Evolutionary conservation across 2,113 vertebrate genomes (phyloP).

Genomic region (Oreochromis spilurus): DNA sequence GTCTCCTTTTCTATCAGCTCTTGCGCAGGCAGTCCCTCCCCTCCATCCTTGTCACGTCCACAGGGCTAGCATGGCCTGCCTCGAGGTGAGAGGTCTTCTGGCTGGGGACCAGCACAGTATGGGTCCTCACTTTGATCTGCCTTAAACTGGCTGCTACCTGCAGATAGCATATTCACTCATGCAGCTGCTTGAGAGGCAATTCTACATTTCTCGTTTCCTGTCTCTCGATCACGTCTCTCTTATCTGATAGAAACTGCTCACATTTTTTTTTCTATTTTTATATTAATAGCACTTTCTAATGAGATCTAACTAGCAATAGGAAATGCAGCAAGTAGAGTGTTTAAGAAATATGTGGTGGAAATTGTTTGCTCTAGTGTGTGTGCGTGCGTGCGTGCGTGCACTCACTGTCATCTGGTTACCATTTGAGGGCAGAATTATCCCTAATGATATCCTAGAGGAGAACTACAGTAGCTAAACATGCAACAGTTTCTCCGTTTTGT

Average conservation of each 20-base stretch:
- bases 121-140: slow-evolving; percentile 45
- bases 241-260: neutral
- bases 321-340: neutral
- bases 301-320: neutral
- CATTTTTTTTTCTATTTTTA: neutral
- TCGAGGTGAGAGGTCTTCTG: slow-evolving; percentile 59
- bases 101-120: slow-evolving; percentile 50
- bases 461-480: slow-evolving; percentile 70
- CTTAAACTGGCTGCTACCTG: slow-evolving; percentile 33
- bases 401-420: slow-evolving; percentile 64
- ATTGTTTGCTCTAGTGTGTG: neutral
- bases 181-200: neutral
- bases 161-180: slow-evolving; percentile 20
- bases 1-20: neutral
- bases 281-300: neutral
- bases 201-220: neutral
- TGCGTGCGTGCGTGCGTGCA: accelerated
- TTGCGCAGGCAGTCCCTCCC: neutral
- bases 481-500: slow-evolving; percentile 26
- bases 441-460: slow-evolving; percentile 72
- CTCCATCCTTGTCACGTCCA: slow-evolving; percentile 54
- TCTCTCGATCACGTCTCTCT: neutral
- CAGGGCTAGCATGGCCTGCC: slow-evolving; percentile 24
- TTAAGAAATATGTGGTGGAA: slow-evolving; percentile 7
- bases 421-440: slow-evolving; percentile 64